Evolutionary conservation across 2,797 vertebrate genomes (phyloP).

Genomic region (Glossophaga mutica): DNA sequence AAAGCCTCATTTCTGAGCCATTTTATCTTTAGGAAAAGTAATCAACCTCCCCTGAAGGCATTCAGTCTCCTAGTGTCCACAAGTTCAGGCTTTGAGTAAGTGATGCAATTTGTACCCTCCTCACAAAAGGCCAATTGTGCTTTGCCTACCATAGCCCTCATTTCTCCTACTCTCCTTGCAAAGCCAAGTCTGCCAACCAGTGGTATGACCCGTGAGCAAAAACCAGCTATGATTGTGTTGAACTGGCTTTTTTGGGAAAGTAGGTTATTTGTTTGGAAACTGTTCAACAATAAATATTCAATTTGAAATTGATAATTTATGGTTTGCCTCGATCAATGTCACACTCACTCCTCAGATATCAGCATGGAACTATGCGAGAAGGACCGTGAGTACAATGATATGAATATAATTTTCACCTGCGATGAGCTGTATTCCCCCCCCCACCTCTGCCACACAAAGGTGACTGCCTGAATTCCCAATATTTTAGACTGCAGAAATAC

Average conservation of each 20-base stretch:
- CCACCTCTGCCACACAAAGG: neutral
- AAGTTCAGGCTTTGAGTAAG: neutral
- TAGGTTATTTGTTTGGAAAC: slow-evolving; percentile 61
- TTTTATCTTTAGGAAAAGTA: slow-evolving; percentile 18
- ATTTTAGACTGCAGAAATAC: neutral
- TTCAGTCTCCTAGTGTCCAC: neutral
- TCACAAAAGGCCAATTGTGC: neutral
- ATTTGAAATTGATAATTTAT: slow-evolving; percentile 35
- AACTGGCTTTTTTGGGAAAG: slow-evolving; percentile 59
- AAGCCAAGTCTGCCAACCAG: slow-evolving; percentile 42
- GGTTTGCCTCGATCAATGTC: slow-evolving; percentile 25
- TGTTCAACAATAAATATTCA: slow-evolving; percentile 51
- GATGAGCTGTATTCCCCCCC: neutral
- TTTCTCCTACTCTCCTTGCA: neutral
- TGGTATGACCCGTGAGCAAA: neutral
- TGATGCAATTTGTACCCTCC: neutral
- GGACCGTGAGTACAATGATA: too few species aligned
- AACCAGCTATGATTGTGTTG: slow-evolving; percentile 18
- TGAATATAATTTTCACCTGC: neutral
- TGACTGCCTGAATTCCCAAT: neutral
- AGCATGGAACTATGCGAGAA: neutral
- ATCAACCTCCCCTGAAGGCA: neutral
- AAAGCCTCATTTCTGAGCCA: neutral
- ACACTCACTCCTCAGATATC: neutral
- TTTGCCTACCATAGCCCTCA: slow-evolving; percentile 33